Evolutionary conservation across 35 echinoderm and acorn worm species (phyloP), one percentile per base, ranked within the genome.

Genomic region (Anneissia japonica): DNA sequence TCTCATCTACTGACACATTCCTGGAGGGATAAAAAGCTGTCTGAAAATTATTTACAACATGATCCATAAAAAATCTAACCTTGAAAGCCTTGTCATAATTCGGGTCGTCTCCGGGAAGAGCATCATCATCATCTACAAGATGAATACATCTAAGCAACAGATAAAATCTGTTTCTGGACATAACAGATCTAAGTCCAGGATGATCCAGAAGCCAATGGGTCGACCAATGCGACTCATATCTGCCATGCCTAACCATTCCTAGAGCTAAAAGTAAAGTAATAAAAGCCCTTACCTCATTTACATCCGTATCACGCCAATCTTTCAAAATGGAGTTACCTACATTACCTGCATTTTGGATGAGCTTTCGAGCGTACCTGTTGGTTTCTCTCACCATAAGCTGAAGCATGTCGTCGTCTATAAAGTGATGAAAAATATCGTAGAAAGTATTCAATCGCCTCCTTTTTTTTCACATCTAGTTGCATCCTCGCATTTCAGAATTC

Each of bases 121-220:
- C 74, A 9, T 26, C 32, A 26, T 73, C 34, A 32, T 83, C 76
- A 37, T 83, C 38, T 16, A 73, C 74, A 55, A 89, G 74, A 39
- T 83, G 87, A 7, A 89, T 32, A 38, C 73, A 82, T 10, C 46
- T 40, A 0, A 89, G 34, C 0, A 89, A 26, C 17, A 82, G 75
- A 23, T 16, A 0, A 28, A 89, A 89, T 5, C 87, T 30, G 39
- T 89, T 80, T 72, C 87, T 72, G 46, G 87, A 37, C 87, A 89
- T 89, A 21, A 80, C 39, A 5, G 6, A 13, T 3, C 0, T 3
- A 32, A 83, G 74, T 51, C 81, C 81, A 26, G 87, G 87, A 21
- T 46, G 73, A 3, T 38, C 35, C 26, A 82, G 31, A 23, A 75
- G 39, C 12, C 32, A 46, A 19, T 55, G 3, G 11, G 39, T 89